Evolutionary conservation across 2,113 vertebrate genomes (phyloP).

Genomic region (Ifrita kowaldi): DNA sequence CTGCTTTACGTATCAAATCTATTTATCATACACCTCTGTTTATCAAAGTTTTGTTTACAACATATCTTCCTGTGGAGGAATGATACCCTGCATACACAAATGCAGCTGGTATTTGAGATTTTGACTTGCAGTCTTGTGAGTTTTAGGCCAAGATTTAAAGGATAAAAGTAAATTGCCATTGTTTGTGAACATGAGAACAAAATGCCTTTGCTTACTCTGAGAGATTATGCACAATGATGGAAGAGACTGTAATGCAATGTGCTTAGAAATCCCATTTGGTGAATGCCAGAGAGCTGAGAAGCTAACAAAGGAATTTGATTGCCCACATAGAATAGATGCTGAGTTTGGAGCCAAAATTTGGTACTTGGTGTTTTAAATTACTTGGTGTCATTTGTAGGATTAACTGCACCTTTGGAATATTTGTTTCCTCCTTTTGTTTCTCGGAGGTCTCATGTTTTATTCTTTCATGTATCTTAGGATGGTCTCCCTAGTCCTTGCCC

Average conservation of each 20-base stretch:
- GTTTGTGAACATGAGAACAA: not conserved
- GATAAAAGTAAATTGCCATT: not conserved
- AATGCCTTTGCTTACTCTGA: not conserved
- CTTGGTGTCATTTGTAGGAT: not conserved
- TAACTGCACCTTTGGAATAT: not conserved
- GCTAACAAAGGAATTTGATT: not conserved
- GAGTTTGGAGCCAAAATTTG: not conserved
- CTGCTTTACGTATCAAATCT: slow-evolving; percentile 34
- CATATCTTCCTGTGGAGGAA: not conserved
- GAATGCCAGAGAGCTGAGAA: not conserved
- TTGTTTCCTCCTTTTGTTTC: not conserved
- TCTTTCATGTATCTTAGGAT: not conserved
- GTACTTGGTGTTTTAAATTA: not conserved
- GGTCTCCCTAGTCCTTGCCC: not conserved
- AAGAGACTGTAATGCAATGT: not conserved
- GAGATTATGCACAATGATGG: not conserved
- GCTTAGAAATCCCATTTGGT: not conserved
- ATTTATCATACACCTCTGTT: not conserved
- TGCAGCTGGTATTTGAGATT: not conserved
- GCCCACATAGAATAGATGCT: not conserved
- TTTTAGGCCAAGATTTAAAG: slow-evolving; percentile 1
- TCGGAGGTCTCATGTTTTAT: not conserved
- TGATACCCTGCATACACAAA: not conserved
- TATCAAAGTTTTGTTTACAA: not conserved
- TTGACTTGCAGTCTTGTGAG: not conserved